These are phyloP conservation scores for Enteromius argenteus DNA, from an alignment of 2,797 vertebrate species.

Conservation along the genomic window DNA sequence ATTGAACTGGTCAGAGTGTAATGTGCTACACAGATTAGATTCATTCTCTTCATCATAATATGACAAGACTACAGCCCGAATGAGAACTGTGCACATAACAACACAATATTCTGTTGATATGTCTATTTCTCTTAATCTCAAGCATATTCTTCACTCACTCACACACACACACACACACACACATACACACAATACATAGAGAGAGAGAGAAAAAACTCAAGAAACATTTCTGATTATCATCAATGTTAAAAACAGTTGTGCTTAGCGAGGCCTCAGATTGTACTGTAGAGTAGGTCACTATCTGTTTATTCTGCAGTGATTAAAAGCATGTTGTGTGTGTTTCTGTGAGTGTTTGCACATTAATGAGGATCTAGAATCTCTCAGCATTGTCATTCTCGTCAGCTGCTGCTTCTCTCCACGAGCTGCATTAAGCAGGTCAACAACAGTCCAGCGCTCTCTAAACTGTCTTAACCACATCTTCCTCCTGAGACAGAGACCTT, in stretches of 20 bases:
- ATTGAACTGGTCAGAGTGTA: background rate
- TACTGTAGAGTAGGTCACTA: background rate
- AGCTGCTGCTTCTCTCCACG: background rate
- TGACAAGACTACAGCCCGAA: background rate
- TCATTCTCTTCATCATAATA: background rate
- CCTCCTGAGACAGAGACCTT: constrained; percentile 44
- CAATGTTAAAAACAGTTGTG: too few relatives aligned
- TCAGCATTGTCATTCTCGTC: background rate
- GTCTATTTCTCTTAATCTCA: background rate
- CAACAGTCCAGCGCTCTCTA: constrained; percentile 37
- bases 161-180: too few relatives aligned
- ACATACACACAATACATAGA: too few relatives aligned
- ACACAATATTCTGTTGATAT: too few relatives aligned
- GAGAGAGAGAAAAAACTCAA: too few relatives aligned
- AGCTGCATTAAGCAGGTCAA: constrained; percentile 56
- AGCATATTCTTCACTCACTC: too few relatives aligned
- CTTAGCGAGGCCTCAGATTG: background rate
- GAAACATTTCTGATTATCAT: too few relatives aligned
- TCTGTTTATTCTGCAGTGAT: background rate
- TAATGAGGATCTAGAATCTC: background rate
- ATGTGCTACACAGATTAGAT: background rate
- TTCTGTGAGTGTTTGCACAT: background rate
- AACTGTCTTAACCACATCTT: constrained; percentile 52
- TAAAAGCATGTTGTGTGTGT: background rate
- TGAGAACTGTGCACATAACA: background rate